Percentiles rank a stretch among this genome's conserved stretches.
Conservation (phyloP, 2,797 vertebrate genomes). For the Holocentrus rufus region DNA sequence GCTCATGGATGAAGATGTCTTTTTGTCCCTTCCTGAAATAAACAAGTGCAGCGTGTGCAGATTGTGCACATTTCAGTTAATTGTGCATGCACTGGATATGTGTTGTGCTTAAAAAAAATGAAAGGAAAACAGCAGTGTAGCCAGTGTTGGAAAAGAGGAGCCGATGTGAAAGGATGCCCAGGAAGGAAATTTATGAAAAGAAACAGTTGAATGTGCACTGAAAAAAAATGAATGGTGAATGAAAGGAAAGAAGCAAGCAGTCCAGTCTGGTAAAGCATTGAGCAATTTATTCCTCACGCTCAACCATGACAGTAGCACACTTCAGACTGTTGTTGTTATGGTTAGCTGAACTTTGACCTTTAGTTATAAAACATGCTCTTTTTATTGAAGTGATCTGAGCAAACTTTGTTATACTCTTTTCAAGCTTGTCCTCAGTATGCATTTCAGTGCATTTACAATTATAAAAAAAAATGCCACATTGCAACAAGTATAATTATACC, state of each 20-base stretch:
- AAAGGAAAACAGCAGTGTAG: slow-evolving; percentile 22
- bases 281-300: slow-evolving; percentile 80
- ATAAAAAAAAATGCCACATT: slow-evolving; percentile 69
- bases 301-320: slow-evolving; percentile 71
- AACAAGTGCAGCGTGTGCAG: slow-evolving; percentile 66
- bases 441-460: slow-evolving; percentile 68
- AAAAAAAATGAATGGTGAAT: slow-evolving; percentile 3
- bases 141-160: slow-evolving; percentile 15
- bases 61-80: slow-evolving; percentile 48
- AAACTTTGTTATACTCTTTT: slow-evolving; percentile 37
- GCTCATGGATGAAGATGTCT: slow-evolving; percentile 78
- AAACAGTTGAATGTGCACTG: slow-evolving; percentile 1
- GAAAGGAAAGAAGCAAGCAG: slow-evolving; percentile 66
- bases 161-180: slow-evolving; percentile 1
- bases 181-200: slow-evolving; percentile 1
- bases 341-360: slow-evolving; percentile 31
- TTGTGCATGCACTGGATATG: slow-evolving; percentile 12
- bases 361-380: slow-evolving; percentile 9
- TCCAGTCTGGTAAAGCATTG: slow-evolving; percentile 68
- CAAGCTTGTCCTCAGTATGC: slow-evolving; percentile 43
- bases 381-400: slow-evolving; percentile 12
- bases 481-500: slow-evolving; percentile 62
- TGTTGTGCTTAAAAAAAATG: neutral
- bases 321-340: slow-evolving; percentile 44
- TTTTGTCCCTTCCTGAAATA: slow-evolving; percentile 87